phyloP scores from a whole-genome alignment of 2,113 vertebrate species.

The Pardalotus punctatus region DNA sequence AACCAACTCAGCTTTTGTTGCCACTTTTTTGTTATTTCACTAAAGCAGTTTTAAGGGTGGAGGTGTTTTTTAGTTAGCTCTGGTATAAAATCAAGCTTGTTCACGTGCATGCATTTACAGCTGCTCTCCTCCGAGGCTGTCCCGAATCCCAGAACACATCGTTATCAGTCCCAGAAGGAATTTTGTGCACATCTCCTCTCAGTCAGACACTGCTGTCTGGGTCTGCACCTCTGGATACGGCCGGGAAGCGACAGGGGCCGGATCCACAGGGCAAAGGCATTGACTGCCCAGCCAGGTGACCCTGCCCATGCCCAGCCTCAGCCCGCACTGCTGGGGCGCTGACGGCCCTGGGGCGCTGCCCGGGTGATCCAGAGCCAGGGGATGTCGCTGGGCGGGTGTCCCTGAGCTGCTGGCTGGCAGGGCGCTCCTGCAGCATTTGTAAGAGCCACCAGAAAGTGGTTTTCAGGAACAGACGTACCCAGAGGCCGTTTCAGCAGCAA shows the following conservation, averaged over 20 bases:
- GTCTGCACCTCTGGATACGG: background rate
- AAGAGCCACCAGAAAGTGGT: background rate
- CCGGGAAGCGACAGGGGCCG: background rate
- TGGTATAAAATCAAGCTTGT: background rate
- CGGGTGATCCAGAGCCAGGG: background rate
- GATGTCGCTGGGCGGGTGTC: background rate
- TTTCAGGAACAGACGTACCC: background rate
- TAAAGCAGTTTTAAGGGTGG: background rate
- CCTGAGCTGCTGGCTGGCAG: background rate
- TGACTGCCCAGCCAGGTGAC: background rate
- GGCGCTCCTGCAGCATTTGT: background rate
- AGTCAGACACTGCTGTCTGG: accelerated
- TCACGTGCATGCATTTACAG: background rate
- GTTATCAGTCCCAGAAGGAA: background rate
- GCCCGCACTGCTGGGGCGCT: accelerated
- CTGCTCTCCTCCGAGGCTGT: background rate
- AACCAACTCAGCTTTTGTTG: background rate
- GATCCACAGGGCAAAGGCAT: background rate
- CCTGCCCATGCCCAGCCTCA: background rate
- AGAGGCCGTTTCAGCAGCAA: background rate
- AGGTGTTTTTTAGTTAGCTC: background rate
- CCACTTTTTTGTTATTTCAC: background rate
- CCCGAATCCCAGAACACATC: background rate
- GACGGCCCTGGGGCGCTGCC: background rate
- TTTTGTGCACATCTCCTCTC: background rate